Base-by-base conservation (phyloP, 2,797 vertebrate genomes). In the Sparus aurata region DNA sequence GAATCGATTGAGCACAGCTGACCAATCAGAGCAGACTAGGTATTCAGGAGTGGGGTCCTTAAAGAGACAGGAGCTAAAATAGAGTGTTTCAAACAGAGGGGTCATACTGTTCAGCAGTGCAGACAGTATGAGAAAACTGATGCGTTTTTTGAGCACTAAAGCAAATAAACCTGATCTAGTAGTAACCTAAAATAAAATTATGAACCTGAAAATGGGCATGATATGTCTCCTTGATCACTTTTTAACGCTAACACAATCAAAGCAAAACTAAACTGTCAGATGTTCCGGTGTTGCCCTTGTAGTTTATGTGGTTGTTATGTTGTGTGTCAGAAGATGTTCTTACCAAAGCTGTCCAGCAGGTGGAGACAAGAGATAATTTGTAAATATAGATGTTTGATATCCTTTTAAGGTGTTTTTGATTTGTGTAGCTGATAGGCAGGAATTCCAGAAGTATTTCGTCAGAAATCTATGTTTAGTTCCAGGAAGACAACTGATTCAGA, bases 341-440 rank as follows among this genome's bases (percentile, higher is more conserved):
- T 90, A 0, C 79, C 74, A 11, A 25, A 41, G 59, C 47, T 60
- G 34, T 71, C 91, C 93, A 91, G 75, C 80, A 93, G 92, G 72
- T 76, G 92, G 92, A 69, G 68, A 69, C 75, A 80, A 6, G 1
- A 25, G 54, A 60, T 70, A 3, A 64, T 55, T 79, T 84, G 5
- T 72, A 69, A 69, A 25, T 25, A 34, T 5, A 12, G 38, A 12
- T 16, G 6, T n/a, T 57, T 47, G 1, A 46, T 1, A 0, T 41
- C 20, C 34, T 34, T 34, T 66, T 65, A 16, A 11, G 7, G 43
- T 49, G 4, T 2, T 60, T 75, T 52, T 69, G 45, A 61, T 82
- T 49, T 25, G 16, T 43, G 12, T 23, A 69, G 13, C 55, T 59
- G 43, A 57, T 53, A 16, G 18, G 43, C 0, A 0, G 15, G 49